Evolutionary conservation across 1,140 invertebrate genomes (phyloP).

Genomic region (Bombus huntii): DNA sequence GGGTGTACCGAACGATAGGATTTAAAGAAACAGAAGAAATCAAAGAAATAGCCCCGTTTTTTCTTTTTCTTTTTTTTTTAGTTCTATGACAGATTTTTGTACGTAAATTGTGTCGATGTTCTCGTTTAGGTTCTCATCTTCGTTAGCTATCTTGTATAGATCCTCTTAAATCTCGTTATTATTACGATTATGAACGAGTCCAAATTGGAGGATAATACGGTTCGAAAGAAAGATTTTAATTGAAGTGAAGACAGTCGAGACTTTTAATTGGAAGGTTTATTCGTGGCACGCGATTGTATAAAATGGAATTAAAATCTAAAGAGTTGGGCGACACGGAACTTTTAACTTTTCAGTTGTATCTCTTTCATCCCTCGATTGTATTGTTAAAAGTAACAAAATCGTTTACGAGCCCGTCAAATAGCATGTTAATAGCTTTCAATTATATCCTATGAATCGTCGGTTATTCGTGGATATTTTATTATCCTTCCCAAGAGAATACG

Average conservation of each 20-base stretch:
- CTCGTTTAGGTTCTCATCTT: background rate
- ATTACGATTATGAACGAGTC: conserved; percentile 17
- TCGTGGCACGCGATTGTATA: background rate
- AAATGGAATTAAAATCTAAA: conserved; percentile 47
- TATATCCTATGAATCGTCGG: background rate
- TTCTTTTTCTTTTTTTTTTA: background rate
- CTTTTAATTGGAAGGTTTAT: conserved; percentile 12
- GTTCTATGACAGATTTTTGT: background rate
- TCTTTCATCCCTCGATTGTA: background rate
- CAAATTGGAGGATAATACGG: background rate
- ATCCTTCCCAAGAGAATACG: background rate
- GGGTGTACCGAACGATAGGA: background rate
- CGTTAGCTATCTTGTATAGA: background rate
- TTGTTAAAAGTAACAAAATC: background rate
- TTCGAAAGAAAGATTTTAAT: conserved; percentile 34
- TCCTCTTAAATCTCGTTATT: conserved; percentile 7
- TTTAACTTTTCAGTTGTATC: conserved; percentile 20
- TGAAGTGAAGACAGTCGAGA: conserved; percentile 19
- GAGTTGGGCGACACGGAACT: conserved; percentile 4
- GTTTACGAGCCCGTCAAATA: background rate
- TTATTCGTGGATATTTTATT: conserved; percentile 3
- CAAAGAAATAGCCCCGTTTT: background rate
- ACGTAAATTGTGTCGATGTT: background rate
- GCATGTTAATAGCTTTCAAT: conserved; percentile 29
- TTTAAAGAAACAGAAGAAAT: background rate